Conservation (phyloP, 1,140 invertebrate genomes). For the Drosophila prosaltans region DNA sequence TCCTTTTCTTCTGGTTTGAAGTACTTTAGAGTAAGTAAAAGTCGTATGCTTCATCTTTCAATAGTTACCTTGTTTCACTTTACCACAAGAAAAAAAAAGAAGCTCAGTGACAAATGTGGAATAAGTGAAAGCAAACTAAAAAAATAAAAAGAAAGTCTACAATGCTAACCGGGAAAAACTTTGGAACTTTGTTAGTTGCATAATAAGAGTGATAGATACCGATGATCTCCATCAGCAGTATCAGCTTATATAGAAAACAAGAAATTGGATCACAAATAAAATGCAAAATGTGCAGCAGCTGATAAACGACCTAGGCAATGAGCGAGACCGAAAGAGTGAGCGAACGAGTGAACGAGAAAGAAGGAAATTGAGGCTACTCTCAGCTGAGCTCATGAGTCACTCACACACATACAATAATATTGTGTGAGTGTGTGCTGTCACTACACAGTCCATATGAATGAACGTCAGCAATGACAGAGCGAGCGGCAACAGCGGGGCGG, state of each 20-base stretch:
- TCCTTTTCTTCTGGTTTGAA: too few species aligned
- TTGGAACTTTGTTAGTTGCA: constrained; percentile 36
- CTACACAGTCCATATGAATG: constrained; percentile 33
- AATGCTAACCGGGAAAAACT: neutral
- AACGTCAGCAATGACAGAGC: constrained; percentile 18
- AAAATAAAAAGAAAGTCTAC: neutral
- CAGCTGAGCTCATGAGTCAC: constrained; percentile 32
- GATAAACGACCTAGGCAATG: constrained; percentile 17
- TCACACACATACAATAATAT: too few species aligned
- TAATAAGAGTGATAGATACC: constrained; percentile 45
- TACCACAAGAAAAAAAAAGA: constrained; percentile 7
- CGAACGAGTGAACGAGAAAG: neutral
- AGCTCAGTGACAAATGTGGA: constrained; percentile 4
- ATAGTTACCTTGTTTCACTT: neutral
- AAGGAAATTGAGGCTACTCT: neutral
- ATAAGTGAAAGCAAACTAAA: constrained; percentile 16
- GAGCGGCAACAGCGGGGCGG: neutral
- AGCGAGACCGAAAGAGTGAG: neutral
- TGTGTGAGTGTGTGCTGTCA: too few species aligned
- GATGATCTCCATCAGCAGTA: neutral
- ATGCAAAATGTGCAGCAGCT: constrained; percentile 33
- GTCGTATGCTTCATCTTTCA: neutral
- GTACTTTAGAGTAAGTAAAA: neutral
- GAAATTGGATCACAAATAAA: constrained; percentile 46
- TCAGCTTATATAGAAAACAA: too few species aligned